These are phyloP conservation scores for Camptogramma bilineatum DNA, from an alignment of 2,888 invertebrate genomes.

Conservation along the genomic window DNA sequence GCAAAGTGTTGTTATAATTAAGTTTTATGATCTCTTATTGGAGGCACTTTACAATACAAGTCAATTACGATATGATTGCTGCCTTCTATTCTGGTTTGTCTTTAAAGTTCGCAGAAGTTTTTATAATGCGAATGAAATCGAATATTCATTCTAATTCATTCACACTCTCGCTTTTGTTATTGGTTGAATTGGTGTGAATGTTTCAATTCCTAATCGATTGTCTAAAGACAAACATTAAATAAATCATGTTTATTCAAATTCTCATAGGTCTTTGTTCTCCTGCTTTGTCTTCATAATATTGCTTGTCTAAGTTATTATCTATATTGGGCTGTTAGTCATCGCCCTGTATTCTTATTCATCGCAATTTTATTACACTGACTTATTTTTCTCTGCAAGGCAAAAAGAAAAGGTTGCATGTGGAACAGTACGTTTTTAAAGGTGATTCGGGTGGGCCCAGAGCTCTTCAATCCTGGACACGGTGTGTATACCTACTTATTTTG, in stretches of 20 bases:
- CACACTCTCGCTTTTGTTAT: constrained; percentile 47
- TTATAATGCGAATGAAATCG: constrained; percentile 25
- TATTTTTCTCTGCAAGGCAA: too few relatives aligned
- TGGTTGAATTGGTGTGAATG: constrained; percentile 41
- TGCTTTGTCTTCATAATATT: constrained; percentile 27
- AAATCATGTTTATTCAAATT: constrained; percentile 46
- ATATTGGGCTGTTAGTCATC: neutral
- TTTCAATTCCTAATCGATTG: constrained; percentile 49
- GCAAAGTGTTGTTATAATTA: neutral
- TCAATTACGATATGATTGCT: constrained; percentile 14
- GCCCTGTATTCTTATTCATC: neutral
- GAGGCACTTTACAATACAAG: constrained; percentile 5
- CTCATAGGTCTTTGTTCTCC: constrained; percentile 46
- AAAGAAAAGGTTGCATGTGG: neutral
- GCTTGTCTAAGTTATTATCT: constrained; percentile 25
- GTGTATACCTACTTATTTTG: neutral
- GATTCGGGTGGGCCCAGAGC: neutral
- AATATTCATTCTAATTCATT: constrained; percentile 26
- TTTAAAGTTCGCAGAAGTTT: constrained; percentile 16
- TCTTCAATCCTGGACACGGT: neutral
- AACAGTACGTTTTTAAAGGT: neutral
- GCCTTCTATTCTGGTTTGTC: constrained; percentile 13
- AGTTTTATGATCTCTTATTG: constrained; percentile 2
- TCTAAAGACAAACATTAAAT: constrained; percentile 42
- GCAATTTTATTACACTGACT: neutral